Conservation (phyloP, 2,113 vertebrate genomes). For the Monarcha castaneiventris region DNA sequence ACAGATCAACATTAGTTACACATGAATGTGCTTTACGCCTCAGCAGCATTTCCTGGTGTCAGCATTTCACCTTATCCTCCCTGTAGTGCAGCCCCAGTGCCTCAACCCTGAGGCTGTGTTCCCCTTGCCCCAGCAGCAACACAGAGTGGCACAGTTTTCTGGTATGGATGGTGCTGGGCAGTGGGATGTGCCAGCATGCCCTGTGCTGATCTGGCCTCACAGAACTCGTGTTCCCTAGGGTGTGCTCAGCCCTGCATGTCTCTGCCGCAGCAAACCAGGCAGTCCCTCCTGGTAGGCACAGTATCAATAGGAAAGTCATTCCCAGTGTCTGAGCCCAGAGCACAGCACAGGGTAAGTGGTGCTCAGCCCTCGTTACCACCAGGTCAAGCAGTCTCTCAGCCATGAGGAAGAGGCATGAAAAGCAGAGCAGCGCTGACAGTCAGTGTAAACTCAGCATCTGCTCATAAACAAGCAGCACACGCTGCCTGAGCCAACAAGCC, state of each 20-base stretch:
- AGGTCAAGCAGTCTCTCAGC: not conserved
- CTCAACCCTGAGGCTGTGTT: not conserved
- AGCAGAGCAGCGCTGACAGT: not conserved
- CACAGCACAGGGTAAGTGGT: fast-evolving
- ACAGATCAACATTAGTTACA: not conserved
- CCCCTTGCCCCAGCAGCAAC: not conserved
- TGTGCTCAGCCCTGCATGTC: not conserved
- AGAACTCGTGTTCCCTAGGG: not conserved
- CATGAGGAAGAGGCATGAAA: not conserved
- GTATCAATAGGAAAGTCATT: not conserved
- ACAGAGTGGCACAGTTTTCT: not conserved
- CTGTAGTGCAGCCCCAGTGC: fast-evolving
- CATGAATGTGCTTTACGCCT: not conserved
- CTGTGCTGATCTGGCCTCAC: not conserved
- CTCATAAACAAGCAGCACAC: not conserved
- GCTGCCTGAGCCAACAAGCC: not conserved
- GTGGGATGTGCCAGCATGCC: not conserved
- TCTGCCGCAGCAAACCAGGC: not conserved
- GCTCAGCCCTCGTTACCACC: not conserved
- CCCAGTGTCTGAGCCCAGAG: not conserved
- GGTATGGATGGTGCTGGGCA: fast-evolving
- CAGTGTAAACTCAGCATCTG: not conserved
- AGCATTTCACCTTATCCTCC: not conserved
- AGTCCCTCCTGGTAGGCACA: not conserved
- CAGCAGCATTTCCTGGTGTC: not conserved